These are phyloP conservation scores for Typhlichthys subterraneus DNA, from an alignment of 2,797 vertebrate genomes.

Conservation along the genomic window DNA sequence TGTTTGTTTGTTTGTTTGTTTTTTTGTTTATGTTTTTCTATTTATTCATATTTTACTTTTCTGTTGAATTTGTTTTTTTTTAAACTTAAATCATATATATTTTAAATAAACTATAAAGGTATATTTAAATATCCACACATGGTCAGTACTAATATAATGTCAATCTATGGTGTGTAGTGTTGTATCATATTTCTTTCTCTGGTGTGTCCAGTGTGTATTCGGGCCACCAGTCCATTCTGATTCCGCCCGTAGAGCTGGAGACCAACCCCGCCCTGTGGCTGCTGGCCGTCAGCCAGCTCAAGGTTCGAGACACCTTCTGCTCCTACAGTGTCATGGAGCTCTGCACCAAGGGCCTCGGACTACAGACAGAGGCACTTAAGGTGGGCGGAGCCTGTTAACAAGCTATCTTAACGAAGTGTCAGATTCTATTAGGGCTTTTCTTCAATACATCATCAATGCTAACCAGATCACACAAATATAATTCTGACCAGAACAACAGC, in stretches of 20 bases:
- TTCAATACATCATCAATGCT: no score
- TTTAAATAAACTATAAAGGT: no score
- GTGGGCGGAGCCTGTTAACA: conserved; percentile 60
- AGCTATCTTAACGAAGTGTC: not conserved
- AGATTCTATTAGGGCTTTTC: no score
- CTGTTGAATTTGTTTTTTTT: no score
- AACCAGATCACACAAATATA: no score
- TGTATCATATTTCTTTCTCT: not conserved
- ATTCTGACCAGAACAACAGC: no score
- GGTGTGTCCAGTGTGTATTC: conserved; percentile 88
- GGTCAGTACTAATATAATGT: not conserved
- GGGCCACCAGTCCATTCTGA: conserved; percentile 98
- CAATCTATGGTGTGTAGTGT: not conserved
- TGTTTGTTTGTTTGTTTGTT: not conserved
- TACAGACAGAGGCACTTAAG: conserved; percentile 97
- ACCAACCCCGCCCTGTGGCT: conserved; percentile 96
- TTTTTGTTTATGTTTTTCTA: not conserved
- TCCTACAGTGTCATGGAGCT: conserved; percentile 99
- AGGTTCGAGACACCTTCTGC: conserved; percentile 97
- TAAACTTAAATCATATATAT: no score
- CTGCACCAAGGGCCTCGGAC: conserved; percentile 96
- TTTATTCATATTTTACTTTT: not conserved
- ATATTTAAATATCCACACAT: no score
- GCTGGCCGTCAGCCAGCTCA: conserved; percentile 96
- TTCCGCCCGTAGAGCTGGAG: conserved; percentile 97